Evolutionary conservation across 2,888 invertebrate species (phyloP), one percentile per base, ranked within the genome.

Genomic region (Oscheius sp.): DNA sequence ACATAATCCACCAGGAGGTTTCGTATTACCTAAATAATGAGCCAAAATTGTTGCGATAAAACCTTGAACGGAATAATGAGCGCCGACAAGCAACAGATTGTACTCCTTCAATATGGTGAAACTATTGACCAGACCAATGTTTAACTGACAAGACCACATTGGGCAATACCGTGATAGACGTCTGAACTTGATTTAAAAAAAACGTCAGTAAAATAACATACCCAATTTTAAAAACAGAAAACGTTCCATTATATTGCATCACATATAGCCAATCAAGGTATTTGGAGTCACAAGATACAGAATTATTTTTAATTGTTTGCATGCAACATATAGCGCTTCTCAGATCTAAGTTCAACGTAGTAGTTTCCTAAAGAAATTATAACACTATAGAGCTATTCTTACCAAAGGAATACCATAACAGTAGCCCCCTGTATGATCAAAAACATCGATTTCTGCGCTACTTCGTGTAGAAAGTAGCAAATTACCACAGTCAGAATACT

Each of bases 191-290:
- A n/a, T n/a, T n/a, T n/a, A n/a, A n/a, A n/a, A n/a, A n/a, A n/a
- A n/a, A n/a, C n/a, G n/a, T n/a, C n/a, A n/a, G n/a, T n/a, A n/a
- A n/a, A n/a, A n/a, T n/a, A n/a, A n/a, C n/a, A 59, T 59, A 82
- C 82, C 83, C 83, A 27, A 83, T 78, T 76, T 83, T 83, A 55
- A 74, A 82, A 1, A 71, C 79, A n/a, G 80, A 77, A 58, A 83
- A 80, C 7, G 69, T 70, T 72, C 83, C 81, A 55, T 75, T 77
- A 64, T 79, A 83, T 55, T 83, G 83, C 13, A 83, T 69, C 29
- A 77, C 75, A 56, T 79, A 79, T 1, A 81, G 69, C 63, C 74
- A 76, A 21, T 81, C 78, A 2, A 69, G 72, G 21, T 68, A 79
- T 41, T 79, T 78, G 53, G 79, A 77, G n/a, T 56, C 76, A 0